A percentile compares a stretch with the other conserved stretches of the same genome.
These are phyloP conservation scores for Proterorhinus semilunaris DNA, from an alignment of 2,113 vertebrate species.

Conservation along the genomic window DNA sequence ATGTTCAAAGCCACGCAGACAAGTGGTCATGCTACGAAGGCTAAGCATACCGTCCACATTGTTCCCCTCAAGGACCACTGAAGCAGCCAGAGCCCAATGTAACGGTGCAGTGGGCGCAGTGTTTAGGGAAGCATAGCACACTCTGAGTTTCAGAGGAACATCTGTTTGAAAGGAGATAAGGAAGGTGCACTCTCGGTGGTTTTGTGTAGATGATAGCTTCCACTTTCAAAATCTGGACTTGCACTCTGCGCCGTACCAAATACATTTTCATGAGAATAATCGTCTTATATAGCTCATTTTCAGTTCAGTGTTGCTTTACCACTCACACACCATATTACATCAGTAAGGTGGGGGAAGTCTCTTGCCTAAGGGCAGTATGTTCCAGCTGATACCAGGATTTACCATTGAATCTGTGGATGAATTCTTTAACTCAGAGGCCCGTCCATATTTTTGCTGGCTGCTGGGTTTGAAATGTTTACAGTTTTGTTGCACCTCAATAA, in stretches of 20 bases:
- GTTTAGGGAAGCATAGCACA: constrained; percentile 9
- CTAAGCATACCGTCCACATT: background rate
- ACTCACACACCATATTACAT: too few relatives aligned
- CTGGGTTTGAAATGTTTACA: too few relatives aligned
- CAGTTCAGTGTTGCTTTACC: too few relatives aligned
- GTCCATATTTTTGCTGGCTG: too few relatives aligned
- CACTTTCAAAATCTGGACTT: constrained; percentile 3
- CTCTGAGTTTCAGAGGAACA: constrained; percentile 30
- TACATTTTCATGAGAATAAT: background rate
- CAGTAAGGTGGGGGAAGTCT: too few relatives aligned
- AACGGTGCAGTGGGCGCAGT: background rate
- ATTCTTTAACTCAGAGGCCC: too few relatives aligned
- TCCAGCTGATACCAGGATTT: too few relatives aligned
- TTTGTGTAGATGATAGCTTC: constrained; percentile 18
- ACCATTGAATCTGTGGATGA: too few relatives aligned
- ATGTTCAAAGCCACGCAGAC: constrained; percentile 42
- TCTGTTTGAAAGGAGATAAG: constrained; percentile 13
- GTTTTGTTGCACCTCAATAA: too few relatives aligned
- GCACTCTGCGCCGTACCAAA: background rate
- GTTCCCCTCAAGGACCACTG: constrained; percentile 1
- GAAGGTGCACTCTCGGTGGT: constrained; percentile 28
- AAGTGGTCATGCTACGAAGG: constrained; percentile 28
- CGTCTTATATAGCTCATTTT: too few relatives aligned
- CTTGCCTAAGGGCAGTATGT: too few relatives aligned
- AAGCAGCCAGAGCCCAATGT: background rate